A percentile compares a stretch with the other conserved stretches of the same genome.
Conservation (phyloP, 2,888 invertebrate species). For the Argynnis bischoffii region DNA sequence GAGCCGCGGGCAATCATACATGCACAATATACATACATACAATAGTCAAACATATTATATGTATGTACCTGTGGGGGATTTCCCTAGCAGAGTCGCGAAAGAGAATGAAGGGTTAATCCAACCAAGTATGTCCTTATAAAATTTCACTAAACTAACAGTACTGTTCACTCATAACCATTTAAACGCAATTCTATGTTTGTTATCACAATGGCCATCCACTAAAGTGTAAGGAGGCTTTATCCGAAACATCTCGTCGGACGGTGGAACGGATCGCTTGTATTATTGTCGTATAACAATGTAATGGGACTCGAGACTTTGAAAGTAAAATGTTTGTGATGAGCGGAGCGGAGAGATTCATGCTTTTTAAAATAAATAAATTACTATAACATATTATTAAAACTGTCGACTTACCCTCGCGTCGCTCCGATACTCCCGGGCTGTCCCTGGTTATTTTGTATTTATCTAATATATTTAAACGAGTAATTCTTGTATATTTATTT, state of each 20-base stretch:
- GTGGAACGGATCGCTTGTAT: conserved; percentile 32
- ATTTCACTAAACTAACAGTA: conserved; percentile 11
- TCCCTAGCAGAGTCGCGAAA: too few species aligned
- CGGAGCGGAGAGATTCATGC: conserved; percentile 26
- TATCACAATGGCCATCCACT: conserved; percentile 32
- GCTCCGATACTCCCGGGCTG: too few species aligned
- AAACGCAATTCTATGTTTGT: conserved; percentile 22
- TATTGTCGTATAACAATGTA: conserved; percentile 40
- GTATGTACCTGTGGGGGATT: too few species aligned
- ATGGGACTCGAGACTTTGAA: conserved; percentile 7
- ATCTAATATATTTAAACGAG: too few species aligned
- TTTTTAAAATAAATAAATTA: neutral
- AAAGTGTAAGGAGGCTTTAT: conserved; percentile 35
- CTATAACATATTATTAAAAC: neutral
- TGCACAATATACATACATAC: too few species aligned
- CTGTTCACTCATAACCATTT: conserved; percentile 23
- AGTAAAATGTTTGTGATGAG: conserved; percentile 25
- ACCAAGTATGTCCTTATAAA: conserved; percentile 8
- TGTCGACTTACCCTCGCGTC: neutral
- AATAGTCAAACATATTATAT: too few species aligned
- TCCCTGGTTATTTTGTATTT: too few species aligned
- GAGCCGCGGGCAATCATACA: too few species aligned
- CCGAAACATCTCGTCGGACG: conserved; percentile 31
- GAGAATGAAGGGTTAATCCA: neutral
- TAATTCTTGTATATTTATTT: too few species aligned